These are phyloP conservation scores for Spinus olivaceus DNA, from an alignment of 2,797 vertebrate genomes.

Conservation along the genomic window DNA sequence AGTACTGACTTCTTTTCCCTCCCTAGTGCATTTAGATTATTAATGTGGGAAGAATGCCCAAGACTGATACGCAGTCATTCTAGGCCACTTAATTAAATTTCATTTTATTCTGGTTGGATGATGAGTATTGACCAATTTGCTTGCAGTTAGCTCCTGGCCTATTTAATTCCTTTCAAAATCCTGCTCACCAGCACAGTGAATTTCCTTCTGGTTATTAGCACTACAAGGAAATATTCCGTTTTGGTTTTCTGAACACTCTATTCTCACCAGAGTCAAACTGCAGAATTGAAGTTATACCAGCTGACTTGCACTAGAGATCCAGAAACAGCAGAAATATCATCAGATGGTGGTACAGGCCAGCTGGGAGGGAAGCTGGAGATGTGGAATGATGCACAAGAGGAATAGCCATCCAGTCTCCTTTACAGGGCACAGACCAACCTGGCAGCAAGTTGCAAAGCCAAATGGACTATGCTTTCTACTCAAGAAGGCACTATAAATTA, in stretches of 20 bases:
- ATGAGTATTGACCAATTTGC: background rate
- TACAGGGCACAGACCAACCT: background rate
- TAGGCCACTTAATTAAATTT: background rate
- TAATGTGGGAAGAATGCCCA: slow-evolving; percentile 1
- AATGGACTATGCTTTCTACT: background rate
- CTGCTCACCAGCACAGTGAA: background rate
- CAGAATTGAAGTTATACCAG: background rate
- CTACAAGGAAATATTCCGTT: background rate
- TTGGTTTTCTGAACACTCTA: background rate
- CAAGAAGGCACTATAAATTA: background rate
- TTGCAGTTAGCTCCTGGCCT: background rate
- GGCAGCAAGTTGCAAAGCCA: background rate
- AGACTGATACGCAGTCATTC: background rate
- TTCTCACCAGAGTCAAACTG: background rate
- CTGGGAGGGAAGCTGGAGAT: background rate
- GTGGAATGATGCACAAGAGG: background rate
- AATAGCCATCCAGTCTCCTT: background rate
- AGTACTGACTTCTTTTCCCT: background rate
- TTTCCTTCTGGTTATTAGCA: background rate
- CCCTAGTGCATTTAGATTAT: background rate
- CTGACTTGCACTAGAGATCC: background rate
- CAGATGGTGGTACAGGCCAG: background rate
- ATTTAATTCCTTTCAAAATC: background rate
- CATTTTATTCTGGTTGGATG: background rate
- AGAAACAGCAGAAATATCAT: background rate